Conservation (phyloP, 2,113 vertebrate species). For the Megaleporinus macrocephalus region DNA sequence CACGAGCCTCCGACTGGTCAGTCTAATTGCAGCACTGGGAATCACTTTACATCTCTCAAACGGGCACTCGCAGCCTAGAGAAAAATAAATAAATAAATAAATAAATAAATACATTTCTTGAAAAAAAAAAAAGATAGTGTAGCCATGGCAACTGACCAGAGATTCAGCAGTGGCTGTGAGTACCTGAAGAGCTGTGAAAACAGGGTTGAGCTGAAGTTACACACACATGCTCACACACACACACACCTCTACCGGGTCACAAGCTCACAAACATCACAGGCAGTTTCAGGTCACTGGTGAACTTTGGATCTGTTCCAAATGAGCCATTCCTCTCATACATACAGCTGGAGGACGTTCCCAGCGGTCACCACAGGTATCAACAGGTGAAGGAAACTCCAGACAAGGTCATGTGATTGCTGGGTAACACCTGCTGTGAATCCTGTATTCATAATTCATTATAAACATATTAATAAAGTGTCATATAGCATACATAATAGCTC, state of each 20-base stretch:
- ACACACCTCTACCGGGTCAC: conserved; percentile 15
- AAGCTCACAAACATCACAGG: conserved; percentile 12
- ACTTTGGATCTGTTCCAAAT: not conserved
- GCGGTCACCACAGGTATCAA: not conserved
- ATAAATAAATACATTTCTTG: not conserved
- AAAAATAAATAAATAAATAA: conserved; percentile 15
- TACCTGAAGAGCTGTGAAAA: conserved; percentile 35
- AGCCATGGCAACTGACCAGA: conserved; percentile 59
- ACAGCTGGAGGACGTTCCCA: too few species aligned
- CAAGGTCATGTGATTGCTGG: not conserved
- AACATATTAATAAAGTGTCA: too few species aligned
- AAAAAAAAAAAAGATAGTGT: conserved; percentile 23
- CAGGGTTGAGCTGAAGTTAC: not conserved
- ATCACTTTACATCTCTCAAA: conserved; percentile 48
- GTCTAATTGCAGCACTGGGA: conserved; percentile 56
- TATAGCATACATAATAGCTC: too few species aligned
- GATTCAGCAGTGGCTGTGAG: conserved; percentile 46
- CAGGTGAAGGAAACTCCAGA: not conserved
- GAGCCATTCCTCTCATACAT: not conserved
- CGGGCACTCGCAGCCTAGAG: conserved; percentile 13
- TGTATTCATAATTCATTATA: too few species aligned
- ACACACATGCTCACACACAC: not conserved
- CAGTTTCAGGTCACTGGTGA: conserved; percentile 16
- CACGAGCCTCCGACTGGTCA: conserved; percentile 33
- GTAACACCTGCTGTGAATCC: too few species aligned